These are phyloP conservation scores for Antheraea assamensis DNA, from an alignment of 2,888 invertebrate species.

Conservation along the genomic window DNA sequence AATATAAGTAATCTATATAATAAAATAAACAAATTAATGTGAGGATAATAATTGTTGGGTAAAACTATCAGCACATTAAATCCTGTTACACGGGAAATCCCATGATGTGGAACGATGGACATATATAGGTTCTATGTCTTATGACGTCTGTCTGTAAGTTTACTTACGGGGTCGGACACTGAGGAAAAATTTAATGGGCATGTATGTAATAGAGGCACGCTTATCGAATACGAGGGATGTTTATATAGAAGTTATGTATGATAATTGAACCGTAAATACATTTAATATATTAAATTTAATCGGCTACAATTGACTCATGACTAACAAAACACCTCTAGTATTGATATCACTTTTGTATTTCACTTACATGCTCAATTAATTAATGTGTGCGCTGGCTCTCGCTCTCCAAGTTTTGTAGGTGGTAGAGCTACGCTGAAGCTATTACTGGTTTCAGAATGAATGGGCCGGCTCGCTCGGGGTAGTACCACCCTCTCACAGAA, in stretches of 20 bases:
- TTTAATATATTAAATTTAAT: too few species aligned
- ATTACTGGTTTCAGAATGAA: too few species aligned
- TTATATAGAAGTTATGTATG: not conserved
- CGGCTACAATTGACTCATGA: not conserved
- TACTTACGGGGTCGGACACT: constrained; percentile 28
- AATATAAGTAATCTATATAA: too few species aligned
- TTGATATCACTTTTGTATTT: too few species aligned
- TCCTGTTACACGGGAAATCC: constrained; percentile 41
- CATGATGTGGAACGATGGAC: constrained; percentile 38
- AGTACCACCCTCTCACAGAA: too few species aligned
- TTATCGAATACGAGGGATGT: not conserved
- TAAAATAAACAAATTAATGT: not conserved
- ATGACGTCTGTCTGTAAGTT: constrained; percentile 34
- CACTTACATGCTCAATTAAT: too few species aligned
- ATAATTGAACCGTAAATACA: too few species aligned
- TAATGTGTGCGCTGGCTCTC: too few species aligned
- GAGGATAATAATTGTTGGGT: not conserved
- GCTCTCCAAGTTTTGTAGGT: too few species aligned
- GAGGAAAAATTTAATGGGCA: not conserved
- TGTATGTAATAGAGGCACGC: not conserved
- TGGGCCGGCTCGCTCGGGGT: too few species aligned
- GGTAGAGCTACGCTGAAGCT: too few species aligned
- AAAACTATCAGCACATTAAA: constrained; percentile 19
- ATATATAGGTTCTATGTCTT: constrained; percentile 27
- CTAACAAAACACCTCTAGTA: not conserved